Conservation (phyloP, 2,888 invertebrate genomes). For the Hypena proboscidalis region DNA sequence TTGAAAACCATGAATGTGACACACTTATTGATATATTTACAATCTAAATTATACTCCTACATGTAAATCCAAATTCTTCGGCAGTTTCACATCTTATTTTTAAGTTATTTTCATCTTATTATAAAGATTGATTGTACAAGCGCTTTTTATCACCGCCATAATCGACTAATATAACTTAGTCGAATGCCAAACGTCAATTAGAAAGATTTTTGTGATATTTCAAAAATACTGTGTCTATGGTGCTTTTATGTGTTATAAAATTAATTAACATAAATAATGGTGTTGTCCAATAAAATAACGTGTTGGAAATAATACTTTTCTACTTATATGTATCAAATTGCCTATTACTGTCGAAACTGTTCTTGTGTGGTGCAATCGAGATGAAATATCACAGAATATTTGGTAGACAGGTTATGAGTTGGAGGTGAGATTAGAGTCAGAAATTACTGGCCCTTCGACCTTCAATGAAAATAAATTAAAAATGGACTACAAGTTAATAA, state of each 20-base stretch:
- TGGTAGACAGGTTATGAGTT: too few relatives aligned
- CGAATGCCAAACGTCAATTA: slow-evolving; percentile 32
- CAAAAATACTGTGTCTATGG: slow-evolving; percentile 19
- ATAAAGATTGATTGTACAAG: slow-evolving; percentile 22
- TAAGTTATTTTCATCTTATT: slow-evolving; percentile 9
- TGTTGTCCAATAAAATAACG: slow-evolving; percentile 8
- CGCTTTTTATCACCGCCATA: slow-evolving; percentile 17
- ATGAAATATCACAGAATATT: neutral
- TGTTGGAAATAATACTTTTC: slow-evolving; percentile 7
- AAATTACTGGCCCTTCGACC: too few relatives aligned
- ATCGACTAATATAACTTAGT: slow-evolving; percentile 32
- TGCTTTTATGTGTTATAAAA: slow-evolving; percentile 18
- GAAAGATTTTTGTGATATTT: slow-evolving; percentile 23
- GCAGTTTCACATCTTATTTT: slow-evolving; percentile 5
- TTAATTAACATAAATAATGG: slow-evolving; percentile 16
- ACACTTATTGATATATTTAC: slow-evolving; percentile 20
- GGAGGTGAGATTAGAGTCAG: too few relatives aligned
- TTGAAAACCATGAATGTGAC: slow-evolving; percentile 13
- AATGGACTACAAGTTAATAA: too few relatives aligned
- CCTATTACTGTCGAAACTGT: slow-evolving; percentile 3
- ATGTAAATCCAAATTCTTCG: slow-evolving; percentile 21
- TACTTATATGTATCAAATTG: slow-evolving; percentile 6
- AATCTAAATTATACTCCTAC: slow-evolving; percentile 5
- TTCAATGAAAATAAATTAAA: too few relatives aligned
- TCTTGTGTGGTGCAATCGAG: neutral